phyloP scores from a whole-genome alignment of 2,888 invertebrate species.

The Cremastobaeus sp. region DNA sequence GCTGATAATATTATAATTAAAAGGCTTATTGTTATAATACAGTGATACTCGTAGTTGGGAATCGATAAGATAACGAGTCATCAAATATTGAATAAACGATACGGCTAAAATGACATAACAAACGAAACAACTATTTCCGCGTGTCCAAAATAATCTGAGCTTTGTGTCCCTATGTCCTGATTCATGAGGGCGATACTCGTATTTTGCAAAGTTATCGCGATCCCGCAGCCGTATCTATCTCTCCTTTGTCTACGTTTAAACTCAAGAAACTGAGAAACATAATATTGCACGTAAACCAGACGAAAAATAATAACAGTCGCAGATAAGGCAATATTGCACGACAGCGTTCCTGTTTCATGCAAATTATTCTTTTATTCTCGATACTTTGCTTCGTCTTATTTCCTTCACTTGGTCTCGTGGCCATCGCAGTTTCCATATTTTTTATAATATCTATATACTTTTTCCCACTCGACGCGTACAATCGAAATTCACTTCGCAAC shows the following conservation, averaged over 20 bases:
- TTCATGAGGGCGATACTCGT: slow-evolving; percentile 53
- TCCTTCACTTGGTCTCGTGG: not conserved
- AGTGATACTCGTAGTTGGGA: too few species aligned
- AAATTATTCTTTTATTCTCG: slow-evolving; percentile 31
- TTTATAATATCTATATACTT: too few species aligned
- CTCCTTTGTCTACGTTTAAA: slow-evolving; percentile 53
- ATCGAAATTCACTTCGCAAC: slow-evolving; percentile 23
- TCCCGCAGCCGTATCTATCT: slow-evolving; percentile 41
- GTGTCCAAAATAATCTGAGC: slow-evolving; percentile 38
- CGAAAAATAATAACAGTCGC: slow-evolving; percentile 43
- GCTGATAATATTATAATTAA: too few species aligned
- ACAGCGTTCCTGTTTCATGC: slow-evolving; percentile 29
- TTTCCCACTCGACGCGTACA: too few species aligned
- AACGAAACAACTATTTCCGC: too few species aligned
- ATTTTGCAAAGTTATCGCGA: slow-evolving; percentile 56
- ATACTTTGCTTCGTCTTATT: not conserved
- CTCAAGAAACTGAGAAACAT: slow-evolving; percentile 51
- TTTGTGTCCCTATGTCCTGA: slow-evolving; percentile 43
- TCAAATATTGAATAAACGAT: too few species aligned
- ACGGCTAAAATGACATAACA: too few species aligned
- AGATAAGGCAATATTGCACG: slow-evolving; percentile 29
- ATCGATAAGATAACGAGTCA: too few species aligned
- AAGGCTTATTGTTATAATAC: too few species aligned
- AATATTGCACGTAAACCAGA: slow-evolving; percentile 39
- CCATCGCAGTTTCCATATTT: not conserved